Evolutionary conservation across 1,140 invertebrate species (phyloP).

Genomic region (Aplysia californica): DNA sequence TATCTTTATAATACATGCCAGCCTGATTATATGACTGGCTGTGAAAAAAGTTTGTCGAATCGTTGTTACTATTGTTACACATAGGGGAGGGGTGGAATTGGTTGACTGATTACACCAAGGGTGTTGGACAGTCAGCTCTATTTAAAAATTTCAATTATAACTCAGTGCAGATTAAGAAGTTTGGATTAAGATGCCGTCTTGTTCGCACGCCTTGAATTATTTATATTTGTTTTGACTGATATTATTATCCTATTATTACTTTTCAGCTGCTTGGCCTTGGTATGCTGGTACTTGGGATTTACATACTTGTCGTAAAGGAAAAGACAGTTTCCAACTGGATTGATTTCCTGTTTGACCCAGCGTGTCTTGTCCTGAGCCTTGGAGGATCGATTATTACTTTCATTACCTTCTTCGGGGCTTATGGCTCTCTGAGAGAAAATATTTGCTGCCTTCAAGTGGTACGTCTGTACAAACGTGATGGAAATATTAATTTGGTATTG

Average conservation of each 20-base stretch:
- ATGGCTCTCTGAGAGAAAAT: constrained; percentile 94
- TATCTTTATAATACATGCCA: no score
- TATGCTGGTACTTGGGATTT: constrained; percentile 71
- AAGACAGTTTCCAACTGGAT: constrained; percentile 87
- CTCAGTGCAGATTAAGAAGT: no score
- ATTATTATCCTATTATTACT: background rate
- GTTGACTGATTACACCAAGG: no score
- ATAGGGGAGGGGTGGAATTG: no score
- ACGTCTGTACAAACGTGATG: constrained; percentile 68
- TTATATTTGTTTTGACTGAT: background rate
- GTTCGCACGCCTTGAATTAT: background rate
- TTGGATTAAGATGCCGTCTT: background rate
- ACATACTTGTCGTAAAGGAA: constrained; percentile 92
- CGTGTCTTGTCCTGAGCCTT: constrained; percentile 83
- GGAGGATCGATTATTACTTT: constrained; percentile 89
- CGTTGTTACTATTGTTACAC: no score
- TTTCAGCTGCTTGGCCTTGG: background rate
- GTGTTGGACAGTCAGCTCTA: no score
- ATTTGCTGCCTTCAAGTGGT: constrained; percentile 92
- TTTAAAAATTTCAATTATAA: background rate
- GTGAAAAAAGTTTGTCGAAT: no score
- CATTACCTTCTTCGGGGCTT: constrained; percentile 89
- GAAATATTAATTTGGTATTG: background rate
- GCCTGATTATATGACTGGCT: no score
- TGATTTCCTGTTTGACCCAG: constrained; percentile 91